phyloP scores from a whole-genome alignment of 2,888 invertebrate species.

The Invenusta paracnida region DNA sequence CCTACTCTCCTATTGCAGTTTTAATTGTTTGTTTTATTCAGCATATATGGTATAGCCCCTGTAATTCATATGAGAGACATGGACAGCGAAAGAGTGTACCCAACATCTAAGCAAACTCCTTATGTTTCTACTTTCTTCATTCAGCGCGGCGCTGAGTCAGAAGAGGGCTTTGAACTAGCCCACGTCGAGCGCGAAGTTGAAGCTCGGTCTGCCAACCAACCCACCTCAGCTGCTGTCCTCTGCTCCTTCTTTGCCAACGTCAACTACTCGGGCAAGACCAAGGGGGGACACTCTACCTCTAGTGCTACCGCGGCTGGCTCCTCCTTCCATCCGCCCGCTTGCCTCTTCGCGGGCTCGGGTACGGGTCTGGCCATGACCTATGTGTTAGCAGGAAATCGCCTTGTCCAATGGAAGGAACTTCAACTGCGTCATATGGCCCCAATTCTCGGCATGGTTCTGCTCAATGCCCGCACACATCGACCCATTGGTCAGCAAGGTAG shows the following conservation, averaged over 20 bases:
- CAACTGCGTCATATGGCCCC: conserved; percentile 1
- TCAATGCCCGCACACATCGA: not conserved
- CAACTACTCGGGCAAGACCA: not conserved
- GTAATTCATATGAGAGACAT: too few relatives aligned
- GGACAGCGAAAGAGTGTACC: too few relatives aligned
- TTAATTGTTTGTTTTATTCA: too few relatives aligned
- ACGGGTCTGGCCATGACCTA: not conserved
- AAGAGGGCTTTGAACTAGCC: not conserved
- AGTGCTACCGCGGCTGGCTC: too few relatives aligned
- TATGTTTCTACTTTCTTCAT: too few relatives aligned
- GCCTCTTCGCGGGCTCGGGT: not conserved
- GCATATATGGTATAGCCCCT: too few relatives aligned
- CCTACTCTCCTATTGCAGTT: too few relatives aligned
- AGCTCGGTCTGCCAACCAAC: not conserved
- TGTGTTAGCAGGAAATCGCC: not conserved
- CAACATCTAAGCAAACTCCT: too few relatives aligned
- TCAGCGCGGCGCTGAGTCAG: not conserved
- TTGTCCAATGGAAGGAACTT: not conserved
- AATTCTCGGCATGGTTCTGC: not conserved
- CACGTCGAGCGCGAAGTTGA: conserved; percentile 9
- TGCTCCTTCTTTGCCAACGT: not conserved
- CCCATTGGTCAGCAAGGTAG: not conserved
- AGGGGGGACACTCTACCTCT: not conserved
- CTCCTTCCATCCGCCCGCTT: not conserved
- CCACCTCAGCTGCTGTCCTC: not conserved